A percentile compares a stretch with the other conserved stretches of the same genome.
Evolutionary conservation across 2,113 vertebrate genomes (phyloP).

Genomic region (Pseudorectes ferrugineus): DNA sequence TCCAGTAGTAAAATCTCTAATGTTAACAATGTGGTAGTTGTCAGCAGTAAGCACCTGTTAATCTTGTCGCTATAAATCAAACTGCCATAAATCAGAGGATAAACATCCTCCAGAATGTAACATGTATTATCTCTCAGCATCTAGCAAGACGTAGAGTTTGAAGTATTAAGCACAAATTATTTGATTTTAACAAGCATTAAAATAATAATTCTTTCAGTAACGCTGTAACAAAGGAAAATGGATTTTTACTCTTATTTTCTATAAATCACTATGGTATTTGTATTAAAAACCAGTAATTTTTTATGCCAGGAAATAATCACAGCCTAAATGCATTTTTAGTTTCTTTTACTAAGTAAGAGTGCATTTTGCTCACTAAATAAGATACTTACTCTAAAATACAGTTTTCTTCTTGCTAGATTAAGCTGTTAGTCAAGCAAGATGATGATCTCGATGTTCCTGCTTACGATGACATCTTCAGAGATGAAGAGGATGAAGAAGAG

Average conservation of each 20-base stretch:
- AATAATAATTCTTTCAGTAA: background rate
- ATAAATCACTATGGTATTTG: background rate
- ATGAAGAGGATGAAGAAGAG: slow-evolving; percentile 82
- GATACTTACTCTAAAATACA: background rate
- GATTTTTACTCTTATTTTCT: background rate
- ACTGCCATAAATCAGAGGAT: background rate
- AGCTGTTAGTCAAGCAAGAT: slow-evolving; percentile 91
- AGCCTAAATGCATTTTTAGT: background rate
- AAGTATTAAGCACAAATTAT: background rate
- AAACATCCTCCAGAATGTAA: background rate
- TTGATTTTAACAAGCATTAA: background rate
- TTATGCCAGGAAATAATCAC: background rate
- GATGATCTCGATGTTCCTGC: slow-evolving; percentile 88
- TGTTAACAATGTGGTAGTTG: background rate
- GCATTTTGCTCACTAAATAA: background rate
- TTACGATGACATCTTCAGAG: slow-evolving; percentile 94
- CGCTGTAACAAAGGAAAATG: background rate
- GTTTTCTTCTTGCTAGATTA: slow-evolving; percentile 76
- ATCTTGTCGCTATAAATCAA: background rate
- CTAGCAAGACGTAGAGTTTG: background rate
- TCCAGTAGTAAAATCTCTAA: background rate
- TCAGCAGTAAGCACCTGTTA: background rate
- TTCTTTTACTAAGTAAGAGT: background rate
- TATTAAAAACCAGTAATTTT: background rate
- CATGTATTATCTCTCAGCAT: background rate